Conservation (phyloP, 2,797 vertebrate genomes). For the Helarctos malayanus region DNA sequence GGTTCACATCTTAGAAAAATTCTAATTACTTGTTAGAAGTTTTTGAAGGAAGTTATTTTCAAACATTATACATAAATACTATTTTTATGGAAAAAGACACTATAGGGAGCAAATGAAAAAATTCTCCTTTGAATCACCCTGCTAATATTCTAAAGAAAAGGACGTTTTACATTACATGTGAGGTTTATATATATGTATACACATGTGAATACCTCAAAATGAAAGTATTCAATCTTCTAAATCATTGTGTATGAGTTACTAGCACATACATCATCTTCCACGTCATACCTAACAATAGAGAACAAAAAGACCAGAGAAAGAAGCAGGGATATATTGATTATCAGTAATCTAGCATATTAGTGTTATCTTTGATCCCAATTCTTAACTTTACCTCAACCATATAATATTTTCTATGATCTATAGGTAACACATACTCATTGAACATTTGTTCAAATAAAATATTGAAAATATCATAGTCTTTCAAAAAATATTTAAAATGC, state of each 20-base stretch:
- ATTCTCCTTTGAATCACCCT: neutral
- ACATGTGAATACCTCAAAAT: neutral
- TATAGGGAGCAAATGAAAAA: neutral
- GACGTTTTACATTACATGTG: neutral
- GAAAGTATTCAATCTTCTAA: neutral
- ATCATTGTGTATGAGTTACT: neutral
- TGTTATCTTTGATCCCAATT: neutral
- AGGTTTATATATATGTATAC: neutral
- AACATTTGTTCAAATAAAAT: neutral
- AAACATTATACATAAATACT: constrained; percentile 67
- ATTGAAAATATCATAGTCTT: neutral
- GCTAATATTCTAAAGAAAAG: neutral
- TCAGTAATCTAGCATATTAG: neutral
- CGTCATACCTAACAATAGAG: neutral
- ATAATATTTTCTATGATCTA: neutral
- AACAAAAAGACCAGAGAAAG: neutral
- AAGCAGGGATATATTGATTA: neutral
- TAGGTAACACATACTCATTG: neutral
- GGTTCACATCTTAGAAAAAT: constrained; percentile 57
- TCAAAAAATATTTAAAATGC: neutral
- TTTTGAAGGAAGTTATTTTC: constrained; percentile 74
- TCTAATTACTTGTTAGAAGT: constrained; percentile 72
- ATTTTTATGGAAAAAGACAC: constrained; percentile 65
- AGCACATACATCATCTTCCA: neutral
- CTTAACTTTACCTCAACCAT: neutral